Conservation (phyloP, 2,797 vertebrate genomes). For the Enteromius trimaculatus region DNA sequence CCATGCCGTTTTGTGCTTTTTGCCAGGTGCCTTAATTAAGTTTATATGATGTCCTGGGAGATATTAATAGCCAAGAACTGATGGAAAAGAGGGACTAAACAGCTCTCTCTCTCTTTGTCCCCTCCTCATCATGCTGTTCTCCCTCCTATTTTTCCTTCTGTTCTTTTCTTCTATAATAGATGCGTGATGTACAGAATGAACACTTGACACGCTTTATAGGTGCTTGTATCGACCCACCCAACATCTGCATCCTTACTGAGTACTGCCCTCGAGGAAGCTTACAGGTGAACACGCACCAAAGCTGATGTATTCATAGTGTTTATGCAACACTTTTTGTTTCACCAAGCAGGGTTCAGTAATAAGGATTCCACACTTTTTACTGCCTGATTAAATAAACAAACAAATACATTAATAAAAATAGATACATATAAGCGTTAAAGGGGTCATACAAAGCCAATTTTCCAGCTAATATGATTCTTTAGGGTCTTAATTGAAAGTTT, state of each 20-base stretch:
- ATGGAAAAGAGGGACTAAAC: conserved; percentile 27
- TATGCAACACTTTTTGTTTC: neutral
- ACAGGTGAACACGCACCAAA: conserved; percentile 73
- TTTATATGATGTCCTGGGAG: conserved; percentile 39
- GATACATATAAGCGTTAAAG: neutral
- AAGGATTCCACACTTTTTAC: neutral
- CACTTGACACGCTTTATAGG: conserved; percentile 91
- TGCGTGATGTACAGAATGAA: conserved; percentile 90
- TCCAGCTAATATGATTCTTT: too few species aligned
- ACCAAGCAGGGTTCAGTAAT: neutral
- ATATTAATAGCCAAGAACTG: conserved; percentile 26
- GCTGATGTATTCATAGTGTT: neutral
- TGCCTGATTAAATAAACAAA: neutral
- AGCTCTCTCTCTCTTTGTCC: neutral
- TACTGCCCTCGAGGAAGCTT: conserved; percentile 87
- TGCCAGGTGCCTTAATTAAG: conserved; percentile 29
- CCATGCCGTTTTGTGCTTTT: conserved; percentile 1
- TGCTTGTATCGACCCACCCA: conserved; percentile 85
- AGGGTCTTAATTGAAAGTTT: too few species aligned
- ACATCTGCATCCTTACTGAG: conserved; percentile 91
- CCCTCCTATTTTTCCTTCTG: neutral
- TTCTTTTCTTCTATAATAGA: conserved; percentile 67
- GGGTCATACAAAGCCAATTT: too few species aligned
- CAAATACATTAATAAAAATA: neutral
- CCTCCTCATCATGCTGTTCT: neutral